These are phyloP conservation scores for Eretmochelys imbricata DNA, from an alignment of 2,113 vertebrate species.

Conservation along the genomic window DNA sequence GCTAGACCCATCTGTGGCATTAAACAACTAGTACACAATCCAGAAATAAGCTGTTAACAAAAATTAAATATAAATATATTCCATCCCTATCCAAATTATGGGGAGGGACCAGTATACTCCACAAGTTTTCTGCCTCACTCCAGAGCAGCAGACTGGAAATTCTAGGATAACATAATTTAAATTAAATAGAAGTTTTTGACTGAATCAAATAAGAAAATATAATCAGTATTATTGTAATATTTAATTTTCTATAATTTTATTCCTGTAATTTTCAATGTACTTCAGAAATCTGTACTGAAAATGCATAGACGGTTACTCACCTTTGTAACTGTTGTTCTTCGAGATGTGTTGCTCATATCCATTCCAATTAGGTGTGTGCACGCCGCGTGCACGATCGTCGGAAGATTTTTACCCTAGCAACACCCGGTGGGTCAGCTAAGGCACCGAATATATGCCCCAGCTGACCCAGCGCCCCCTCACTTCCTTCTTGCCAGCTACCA, in stretches of 20 bases:
- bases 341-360: too few species aligned
- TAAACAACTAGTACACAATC: neutral
- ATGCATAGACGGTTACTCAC: neutral
- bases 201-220: neutral
- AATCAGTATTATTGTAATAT: neutral
- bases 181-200: neutral
- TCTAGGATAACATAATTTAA: neutral
- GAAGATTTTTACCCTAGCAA: too few species aligned
- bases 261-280: neutral
- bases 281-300: slow-evolving; percentile 28
- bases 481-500: too few species aligned
- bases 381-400: too few species aligned
- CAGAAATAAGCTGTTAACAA: neutral
- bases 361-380: too few species aligned
- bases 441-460: too few species aligned
- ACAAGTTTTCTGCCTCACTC: neutral
- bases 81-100: neutral
- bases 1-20: neutral
- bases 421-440: too few species aligned
- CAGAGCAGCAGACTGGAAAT: neutral
- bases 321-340: too few species aligned
- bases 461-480: too few species aligned
- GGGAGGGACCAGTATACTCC: neutral
- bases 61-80: neutral
- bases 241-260: neutral